Evolutionary conservation across 1,140 invertebrate species (phyloP).

Genomic region (Gonatopus flavifemur): DNA sequence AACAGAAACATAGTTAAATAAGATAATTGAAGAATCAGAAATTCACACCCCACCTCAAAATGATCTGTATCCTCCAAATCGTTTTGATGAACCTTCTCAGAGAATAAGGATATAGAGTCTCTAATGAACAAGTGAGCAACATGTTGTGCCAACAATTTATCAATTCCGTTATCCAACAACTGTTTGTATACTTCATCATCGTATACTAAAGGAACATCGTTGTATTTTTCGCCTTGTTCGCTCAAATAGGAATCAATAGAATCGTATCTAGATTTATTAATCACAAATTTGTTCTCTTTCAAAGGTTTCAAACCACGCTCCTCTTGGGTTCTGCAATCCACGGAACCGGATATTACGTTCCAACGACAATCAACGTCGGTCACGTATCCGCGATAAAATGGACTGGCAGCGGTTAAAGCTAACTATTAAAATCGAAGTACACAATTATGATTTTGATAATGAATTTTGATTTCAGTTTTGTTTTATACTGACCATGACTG

Average conservation of each 20-base stretch:
- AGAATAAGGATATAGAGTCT: constrained; percentile 94
- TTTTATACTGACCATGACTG: constrained; percentile 81
- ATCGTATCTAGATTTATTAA: constrained; percentile 96
- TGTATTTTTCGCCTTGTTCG: constrained; percentile 82
- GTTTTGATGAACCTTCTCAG: constrained; percentile 94
- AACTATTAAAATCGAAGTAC: constrained; percentile 63
- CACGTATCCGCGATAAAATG: constrained; percentile 89
- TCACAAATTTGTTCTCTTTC: constrained; percentile 78
- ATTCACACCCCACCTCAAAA: constrained; percentile 78
- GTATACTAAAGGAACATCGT: constrained; percentile 88
- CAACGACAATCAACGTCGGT: constrained; percentile 96
- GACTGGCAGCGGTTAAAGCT: constrained; percentile 94
- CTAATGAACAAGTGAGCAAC: constrained; percentile 98
- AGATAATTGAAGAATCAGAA: constrained; percentile 15
- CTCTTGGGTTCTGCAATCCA: constrained; percentile 93
- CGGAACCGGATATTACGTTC: constrained; percentile 92
- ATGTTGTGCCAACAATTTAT: constrained; percentile 89
- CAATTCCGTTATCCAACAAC: constrained; percentile 84
- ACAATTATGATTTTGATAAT: background rate
- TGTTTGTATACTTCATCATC: constrained; percentile 82
- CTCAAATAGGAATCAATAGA: constrained; percentile 98
- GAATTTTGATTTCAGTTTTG: constrained; percentile 4
- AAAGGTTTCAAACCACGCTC: constrained; percentile 84
- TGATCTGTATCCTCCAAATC: constrained; percentile 95
- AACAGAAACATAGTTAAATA: constrained; percentile 5